Percentiles rank a stretch among this genome's conserved stretches.
These are phyloP conservation scores for Lamprotornis superbus DNA, from an alignment of 2,113 vertebrate genomes.

Conservation along the genomic window DNA sequence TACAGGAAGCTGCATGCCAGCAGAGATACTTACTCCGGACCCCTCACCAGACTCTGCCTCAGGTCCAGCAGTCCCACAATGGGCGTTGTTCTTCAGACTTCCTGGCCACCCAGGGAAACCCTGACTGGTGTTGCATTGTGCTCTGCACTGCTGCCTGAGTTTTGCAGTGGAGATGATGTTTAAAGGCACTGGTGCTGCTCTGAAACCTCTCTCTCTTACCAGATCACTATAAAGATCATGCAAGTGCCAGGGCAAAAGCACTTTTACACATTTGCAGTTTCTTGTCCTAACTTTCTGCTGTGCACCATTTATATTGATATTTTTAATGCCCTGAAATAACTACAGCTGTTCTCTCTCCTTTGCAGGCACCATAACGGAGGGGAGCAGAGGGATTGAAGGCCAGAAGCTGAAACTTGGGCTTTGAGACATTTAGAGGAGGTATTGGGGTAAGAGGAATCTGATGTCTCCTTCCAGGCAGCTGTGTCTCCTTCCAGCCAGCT, in stretches of 20 bases:
- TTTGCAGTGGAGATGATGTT: neutral
- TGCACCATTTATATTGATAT: neutral
- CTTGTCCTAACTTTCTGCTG: neutral
- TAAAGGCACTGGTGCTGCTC: neutral
- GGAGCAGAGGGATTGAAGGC: neutral
- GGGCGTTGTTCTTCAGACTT: neutral
- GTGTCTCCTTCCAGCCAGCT: neutral
- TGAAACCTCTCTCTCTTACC: neutral
- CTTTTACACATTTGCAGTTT: neutral
- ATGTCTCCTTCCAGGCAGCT: neutral
- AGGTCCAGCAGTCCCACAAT: neutral
- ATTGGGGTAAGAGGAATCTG: neutral
- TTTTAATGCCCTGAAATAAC: neutral
- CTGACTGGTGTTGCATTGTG: fast-evolving
- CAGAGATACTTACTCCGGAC: neutral
- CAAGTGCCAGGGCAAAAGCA: neutral
- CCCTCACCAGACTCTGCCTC: neutral
- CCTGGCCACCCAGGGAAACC: neutral
- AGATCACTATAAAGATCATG: neutral
- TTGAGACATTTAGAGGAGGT: neutral
- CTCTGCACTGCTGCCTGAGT: neutral
- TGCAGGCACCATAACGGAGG: neutral
- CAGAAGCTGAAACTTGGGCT: neutral
- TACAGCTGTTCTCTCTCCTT: neutral
- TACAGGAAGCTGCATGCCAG: neutral